Base-by-base conservation (phyloP, 1,140 invertebrate species). In the Caenorhabditis remanei region DNA sequence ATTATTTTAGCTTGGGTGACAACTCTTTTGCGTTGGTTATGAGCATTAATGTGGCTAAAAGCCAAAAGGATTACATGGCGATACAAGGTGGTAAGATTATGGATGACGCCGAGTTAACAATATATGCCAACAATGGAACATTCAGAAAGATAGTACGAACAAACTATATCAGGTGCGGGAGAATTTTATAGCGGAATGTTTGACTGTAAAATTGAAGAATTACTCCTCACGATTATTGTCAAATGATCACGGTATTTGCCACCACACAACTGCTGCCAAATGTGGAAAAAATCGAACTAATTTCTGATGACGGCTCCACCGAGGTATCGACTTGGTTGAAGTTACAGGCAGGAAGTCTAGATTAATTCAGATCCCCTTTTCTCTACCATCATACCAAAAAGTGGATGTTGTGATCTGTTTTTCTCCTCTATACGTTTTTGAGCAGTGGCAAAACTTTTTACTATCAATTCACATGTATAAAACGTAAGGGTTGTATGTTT, bases 401-500 rank as follows among this genome's bases (percentile, higher is more conserved):
- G 13, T 11, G 24, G 61, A 67, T 14, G 4, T 85, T 19, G 84
- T 71, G 8, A 24, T 46, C 24, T 85, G 84, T 55, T 24, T 85
- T 14, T 67, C 84, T 24, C 84, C 84, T 13, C 32, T 85, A 5
- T 85, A 41, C 24, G 84, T 40, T 9, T 41, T n/a, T 71, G 84
- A 85, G 71, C 84, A 85, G 41, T 85, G 84, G 84, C 84, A 85
- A 19, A 63, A 48, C 40, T 40, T 75, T 11, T 11, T 85, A 5
- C 21, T 85, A 19, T 21, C 84, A 43, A 6, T 56, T 21, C 84
- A 85, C 71, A 48, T 56, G 13, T 71, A 85, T 40, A 85, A 55
- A 71, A 85, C 13, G 84, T 85, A 65, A 21, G 41, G 32, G 5
- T 19, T 71, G 40, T 8, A 40, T 41, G 1, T 71, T 56, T 19